Percentiles rank a stretch among this genome's conserved stretches.
These are phyloP conservation scores for Rousettus leschenaultii DNA, from an alignment of 2,113 vertebrate species.

Conservation along the genomic window DNA sequence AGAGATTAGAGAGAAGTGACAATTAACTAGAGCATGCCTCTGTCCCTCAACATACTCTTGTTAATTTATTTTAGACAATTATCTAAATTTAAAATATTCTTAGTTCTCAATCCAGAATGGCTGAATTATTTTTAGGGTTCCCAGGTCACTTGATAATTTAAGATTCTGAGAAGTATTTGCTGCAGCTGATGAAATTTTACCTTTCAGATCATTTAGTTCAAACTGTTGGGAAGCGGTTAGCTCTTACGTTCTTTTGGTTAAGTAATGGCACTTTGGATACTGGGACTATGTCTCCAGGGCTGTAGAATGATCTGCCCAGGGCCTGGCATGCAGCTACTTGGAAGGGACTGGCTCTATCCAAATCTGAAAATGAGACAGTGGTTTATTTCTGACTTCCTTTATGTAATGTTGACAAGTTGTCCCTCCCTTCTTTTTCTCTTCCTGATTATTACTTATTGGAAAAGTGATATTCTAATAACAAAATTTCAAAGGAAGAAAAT, in stretches of 20 bases:
- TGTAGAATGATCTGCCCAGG: neutral
- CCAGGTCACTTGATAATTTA: neutral
- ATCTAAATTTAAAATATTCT: neutral
- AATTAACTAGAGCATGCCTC: neutral
- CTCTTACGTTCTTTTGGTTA: neutral
- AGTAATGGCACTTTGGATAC: rapidly evolving
- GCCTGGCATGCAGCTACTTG: rapidly evolving
- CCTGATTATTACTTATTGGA: neutral
- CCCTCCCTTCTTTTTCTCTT: neutral
- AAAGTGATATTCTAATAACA: neutral
- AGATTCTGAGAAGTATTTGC: neutral
- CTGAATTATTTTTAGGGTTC: neutral
- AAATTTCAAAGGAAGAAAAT: neutral
- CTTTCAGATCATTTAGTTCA: neutral
- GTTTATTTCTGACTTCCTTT: neutral
- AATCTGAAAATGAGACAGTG: neutral
- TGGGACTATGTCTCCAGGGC: neutral
- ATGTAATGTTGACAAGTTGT: neutral
- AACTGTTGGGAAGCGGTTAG: neutral
- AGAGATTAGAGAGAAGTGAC: neutral
- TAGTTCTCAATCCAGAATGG: neutral
- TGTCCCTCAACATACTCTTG: neutral
- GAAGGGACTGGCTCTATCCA: neutral
- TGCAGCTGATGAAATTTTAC: neutral
- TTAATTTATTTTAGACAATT: neutral